Conservation (phyloP, 2,888 invertebrate species). For the Perizoma affinitatum region DNA sequence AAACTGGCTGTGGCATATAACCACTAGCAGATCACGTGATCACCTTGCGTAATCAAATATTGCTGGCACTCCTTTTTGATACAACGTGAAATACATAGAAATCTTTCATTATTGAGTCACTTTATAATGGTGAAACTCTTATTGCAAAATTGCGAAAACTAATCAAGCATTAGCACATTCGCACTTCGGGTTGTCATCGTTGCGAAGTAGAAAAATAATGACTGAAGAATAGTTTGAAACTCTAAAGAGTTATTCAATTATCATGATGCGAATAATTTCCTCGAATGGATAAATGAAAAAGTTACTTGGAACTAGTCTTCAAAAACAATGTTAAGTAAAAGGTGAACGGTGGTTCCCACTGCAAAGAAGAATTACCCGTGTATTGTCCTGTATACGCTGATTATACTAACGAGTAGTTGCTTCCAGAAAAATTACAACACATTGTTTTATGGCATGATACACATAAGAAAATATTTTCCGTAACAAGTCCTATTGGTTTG, state of each 20-base stretch:
- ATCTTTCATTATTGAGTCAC: constrained; percentile 70
- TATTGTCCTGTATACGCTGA: constrained; percentile 31
- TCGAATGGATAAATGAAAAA: constrained; percentile 38
- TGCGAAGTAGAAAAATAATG: constrained; percentile 29
- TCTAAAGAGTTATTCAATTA: constrained; percentile 20
- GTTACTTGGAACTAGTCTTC: constrained; percentile 44
- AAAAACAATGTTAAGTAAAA: constrained; percentile 71
- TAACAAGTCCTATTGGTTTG: too few species aligned
- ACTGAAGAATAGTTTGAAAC: constrained; percentile 20
- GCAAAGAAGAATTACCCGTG: constrained; percentile 46
- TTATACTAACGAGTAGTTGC: constrained; percentile 28
- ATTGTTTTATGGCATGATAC: constrained; percentile 22
- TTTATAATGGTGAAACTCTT: constrained; percentile 62
- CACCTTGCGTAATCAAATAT: constrained; percentile 73
- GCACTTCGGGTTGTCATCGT: constrained; percentile 36
- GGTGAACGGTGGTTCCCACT: constrained; percentile 66
- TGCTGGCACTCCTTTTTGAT: constrained; percentile 71
- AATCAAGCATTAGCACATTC: constrained; percentile 41
- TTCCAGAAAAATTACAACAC: constrained; percentile 17
- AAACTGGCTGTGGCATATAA: constrained; percentile 64
- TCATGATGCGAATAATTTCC: constrained; percentile 28
- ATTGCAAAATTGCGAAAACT: constrained; percentile 56
- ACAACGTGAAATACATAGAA: constrained; percentile 73
- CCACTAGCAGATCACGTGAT: constrained; percentile 76
- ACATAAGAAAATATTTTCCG: constrained; percentile 3